phyloP scores from a whole-genome alignment of 2,888 invertebrate species.

The Cotesia congregata region DNA sequence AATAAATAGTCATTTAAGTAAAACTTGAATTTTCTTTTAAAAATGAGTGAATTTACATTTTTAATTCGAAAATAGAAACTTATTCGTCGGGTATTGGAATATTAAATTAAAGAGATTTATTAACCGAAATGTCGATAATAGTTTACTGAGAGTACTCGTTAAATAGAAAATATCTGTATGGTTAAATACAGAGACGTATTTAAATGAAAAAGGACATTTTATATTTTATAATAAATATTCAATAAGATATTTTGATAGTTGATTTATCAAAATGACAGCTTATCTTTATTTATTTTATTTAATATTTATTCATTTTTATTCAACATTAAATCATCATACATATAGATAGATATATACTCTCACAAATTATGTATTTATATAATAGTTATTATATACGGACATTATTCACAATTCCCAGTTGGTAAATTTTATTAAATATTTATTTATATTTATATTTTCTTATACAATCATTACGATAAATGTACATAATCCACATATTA shows the following conservation, averaged over 20 bases:
- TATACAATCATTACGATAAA: background rate
- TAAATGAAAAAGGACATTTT: background rate
- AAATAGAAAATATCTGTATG: background rate
- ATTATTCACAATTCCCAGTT: background rate
- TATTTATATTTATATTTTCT: background rate
- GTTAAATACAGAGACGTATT: background rate
- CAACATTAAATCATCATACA: background rate
- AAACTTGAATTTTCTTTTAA: background rate
- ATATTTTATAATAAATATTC: background rate
- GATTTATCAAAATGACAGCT: constrained; percentile 1
- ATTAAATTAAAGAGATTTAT: background rate
- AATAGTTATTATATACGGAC: background rate
- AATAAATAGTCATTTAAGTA: background rate
- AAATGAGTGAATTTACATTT: background rate
- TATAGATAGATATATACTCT: background rate
- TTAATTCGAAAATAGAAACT: background rate
- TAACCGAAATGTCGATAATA: background rate
- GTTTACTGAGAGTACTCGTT: background rate
- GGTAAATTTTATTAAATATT: background rate
- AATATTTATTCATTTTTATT: background rate
- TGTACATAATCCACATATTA: background rate
- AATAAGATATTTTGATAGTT: background rate
- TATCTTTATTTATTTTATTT: constrained; percentile 1
- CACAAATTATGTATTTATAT: background rate
- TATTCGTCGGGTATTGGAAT: background rate